Base-by-base conservation (phyloP, 2,797 vertebrate species). In the Menidia menidia region DNA sequence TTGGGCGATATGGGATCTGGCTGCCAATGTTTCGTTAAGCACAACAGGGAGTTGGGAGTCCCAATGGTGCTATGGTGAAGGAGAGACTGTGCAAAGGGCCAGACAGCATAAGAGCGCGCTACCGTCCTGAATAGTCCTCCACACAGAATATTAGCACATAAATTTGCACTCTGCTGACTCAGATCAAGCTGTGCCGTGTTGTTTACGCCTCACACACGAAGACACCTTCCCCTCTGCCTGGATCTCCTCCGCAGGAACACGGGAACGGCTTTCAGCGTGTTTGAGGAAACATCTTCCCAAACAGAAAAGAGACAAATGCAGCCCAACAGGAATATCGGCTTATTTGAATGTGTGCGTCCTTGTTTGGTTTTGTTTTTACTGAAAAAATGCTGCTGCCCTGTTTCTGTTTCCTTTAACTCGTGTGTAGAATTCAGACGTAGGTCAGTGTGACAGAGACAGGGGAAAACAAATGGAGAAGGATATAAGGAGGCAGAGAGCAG, bases 351-450 rank as follows among this genome's bases (percentile, higher is more conserved):
- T 45, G 19, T 61, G 14, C 45, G 30, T 64, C 4, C 47, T 18
- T 68, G 55, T 66, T 39, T 41, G 35, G 52, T 43, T 42, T 42
- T 42, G 13, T 9, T 44, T 44, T 33, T 19, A 4, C 62, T 69
- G 47, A 41, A 54, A 67, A 80, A 79, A 43, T 63, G 56, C 73
- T 64, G 19, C 68, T 44, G 55, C 68, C 75, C 72, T 54, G 31
- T 82, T 78, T 83, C 86, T 79, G 87, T 86, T 91, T 92, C 86
- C 86, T 84, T 74, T 92, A 85, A 92, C 87, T 82, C 90, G 87
- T 18, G 72, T 78, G 88, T 76, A 87, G 87, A 90, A 91, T 90
- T 84, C 88, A 84, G 84, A 68, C 88, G 88, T 82, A 85, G 83
- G 68, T 80, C 69, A 13, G 64, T 77, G 73, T 74, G 84, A 89